Conservation (phyloP, 2,113 vertebrate species). For the Dissostichus mawsoni region DNA sequence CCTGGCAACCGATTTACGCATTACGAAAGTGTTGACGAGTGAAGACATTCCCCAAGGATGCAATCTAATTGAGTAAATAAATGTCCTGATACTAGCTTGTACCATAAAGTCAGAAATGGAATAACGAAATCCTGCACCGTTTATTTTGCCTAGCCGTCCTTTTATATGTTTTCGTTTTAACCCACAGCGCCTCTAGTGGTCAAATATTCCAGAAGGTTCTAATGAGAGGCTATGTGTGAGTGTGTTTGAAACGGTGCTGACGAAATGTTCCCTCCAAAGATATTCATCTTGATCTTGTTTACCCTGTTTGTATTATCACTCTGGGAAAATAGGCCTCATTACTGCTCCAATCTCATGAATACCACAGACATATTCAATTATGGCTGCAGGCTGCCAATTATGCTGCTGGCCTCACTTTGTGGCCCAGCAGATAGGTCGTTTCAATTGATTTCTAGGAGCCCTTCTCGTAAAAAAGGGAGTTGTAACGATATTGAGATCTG, state of each 20-base stretch:
- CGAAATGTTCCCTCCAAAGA: not conserved
- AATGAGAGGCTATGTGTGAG: not conserved
- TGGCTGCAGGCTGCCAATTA: slow-evolving; percentile 32
- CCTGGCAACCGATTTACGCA: not conserved
- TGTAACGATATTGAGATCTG: slow-evolving; percentile 11
- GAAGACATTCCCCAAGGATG: not conserved
- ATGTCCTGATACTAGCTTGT: not conserved
- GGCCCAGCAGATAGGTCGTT: slow-evolving; percentile 2
- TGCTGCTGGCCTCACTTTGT: slow-evolving; percentile 20
- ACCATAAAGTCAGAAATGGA: not conserved
- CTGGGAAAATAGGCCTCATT: slow-evolving; percentile 37
- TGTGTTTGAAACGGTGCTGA: not conserved
- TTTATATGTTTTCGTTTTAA: too few species aligned
- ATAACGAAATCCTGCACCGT: not conserved
- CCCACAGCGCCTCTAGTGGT: not conserved
- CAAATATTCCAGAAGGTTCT: not conserved
- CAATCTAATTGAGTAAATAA: not conserved
- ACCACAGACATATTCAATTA: slow-evolving; percentile 33
- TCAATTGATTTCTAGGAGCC: slow-evolving; percentile 4
- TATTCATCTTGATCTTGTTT: slow-evolving; percentile 21
- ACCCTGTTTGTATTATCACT: slow-evolving; percentile 31
- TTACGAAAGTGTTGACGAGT: not conserved
- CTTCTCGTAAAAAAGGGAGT: not conserved
- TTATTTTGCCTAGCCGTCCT: not conserved
- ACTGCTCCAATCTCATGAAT: slow-evolving; percentile 31